Evolutionary conservation across 1,140 invertebrate species (phyloP).

Genomic region (Drosophila seguyi): DNA sequence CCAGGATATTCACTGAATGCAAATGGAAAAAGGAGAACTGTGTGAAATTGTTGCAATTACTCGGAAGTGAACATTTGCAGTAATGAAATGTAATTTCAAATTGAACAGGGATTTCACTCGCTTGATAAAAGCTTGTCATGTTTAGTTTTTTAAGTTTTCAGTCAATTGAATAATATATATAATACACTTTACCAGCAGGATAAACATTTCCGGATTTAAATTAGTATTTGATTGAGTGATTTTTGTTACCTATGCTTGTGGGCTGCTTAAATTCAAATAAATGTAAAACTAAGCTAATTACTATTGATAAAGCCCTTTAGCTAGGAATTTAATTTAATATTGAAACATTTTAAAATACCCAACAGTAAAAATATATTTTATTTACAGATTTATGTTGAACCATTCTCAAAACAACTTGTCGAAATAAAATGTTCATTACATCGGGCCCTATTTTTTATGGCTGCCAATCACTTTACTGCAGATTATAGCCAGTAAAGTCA

Average conservation of each 20-base stretch:
- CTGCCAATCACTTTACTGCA: constrained; percentile 24
- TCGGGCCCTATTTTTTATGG: constrained; percentile 8
- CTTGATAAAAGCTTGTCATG: not conserved
- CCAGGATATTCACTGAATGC: constrained; percentile 21
- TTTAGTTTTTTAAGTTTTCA: not conserved
- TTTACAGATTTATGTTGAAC: not conserved
- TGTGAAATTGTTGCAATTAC: not conserved
- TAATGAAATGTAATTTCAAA: not conserved
- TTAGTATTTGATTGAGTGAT: not conserved
- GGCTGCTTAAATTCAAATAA: not conserved
- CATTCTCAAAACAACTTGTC: constrained; percentile 14
- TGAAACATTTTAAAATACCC: not conserved
- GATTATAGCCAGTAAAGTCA: constrained; percentile 26
- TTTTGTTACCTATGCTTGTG: not conserved
- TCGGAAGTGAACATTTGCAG: constrained; percentile 6
- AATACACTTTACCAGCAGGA: not conserved
- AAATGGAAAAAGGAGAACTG: not conserved
- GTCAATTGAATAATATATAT: not conserved
- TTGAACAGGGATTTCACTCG: not conserved
- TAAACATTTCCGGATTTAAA: not conserved
- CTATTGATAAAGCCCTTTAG: not conserved
- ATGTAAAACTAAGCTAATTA: not conserved
- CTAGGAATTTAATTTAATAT: not conserved
- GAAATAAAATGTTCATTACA: constrained; percentile 17
- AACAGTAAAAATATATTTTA: not conserved